Base-by-base conservation (phyloP, 2,888 invertebrate species). In the Busseola fusca region DNA sequence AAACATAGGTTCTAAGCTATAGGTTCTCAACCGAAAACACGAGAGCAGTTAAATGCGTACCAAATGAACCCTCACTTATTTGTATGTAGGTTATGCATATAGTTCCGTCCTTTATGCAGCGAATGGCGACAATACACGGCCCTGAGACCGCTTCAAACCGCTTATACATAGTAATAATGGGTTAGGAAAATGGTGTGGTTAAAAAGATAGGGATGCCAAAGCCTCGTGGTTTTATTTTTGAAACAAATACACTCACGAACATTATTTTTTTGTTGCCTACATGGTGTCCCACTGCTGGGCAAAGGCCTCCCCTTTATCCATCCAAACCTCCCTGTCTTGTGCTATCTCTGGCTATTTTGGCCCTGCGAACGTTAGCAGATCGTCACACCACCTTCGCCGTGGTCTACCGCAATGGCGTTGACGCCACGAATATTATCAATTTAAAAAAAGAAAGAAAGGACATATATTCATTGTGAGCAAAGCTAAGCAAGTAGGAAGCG, bases 121-220 rank as follows among this genome's bases (percentile, higher is more conserved):
- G 60, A 82, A 80, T 82, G 74, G 74, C 67, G 64, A 74, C 64
- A 74, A 74, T 70, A 79, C 78, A 67, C 45, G 45, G 25, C 52
- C 48, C 18, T 16, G 37, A 40, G 73, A 52, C 57, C 40, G 57
- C 58, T 78, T 48, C 9, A 40, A 78, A 75, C 30, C 50, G 73
- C 64, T 62, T 78, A 30, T 63, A 58, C 73, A 50, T 56, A 64
- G 63, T 56, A 50, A 60, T 66, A 69, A 54, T 52, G 52, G 62
- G 37, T 30, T 66, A 14, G 50, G 42, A 42, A 74, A 10, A 45
- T 27, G 21, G 40, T n/a, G 30, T 48, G 59, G 69, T 69, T 27
- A 21, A 34, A 48, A 63, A 34, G 30, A 62, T 34, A 62, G 3
- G n/a, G n/a, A 25, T 60, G 45, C 2, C 0, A 4, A 3, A 58